A percentile compares a stretch with the other conserved stretches of the same genome.
Evolutionary conservation across 2,888 invertebrate species (phyloP).

Genomic region (Flexamia atlantica): DNA sequence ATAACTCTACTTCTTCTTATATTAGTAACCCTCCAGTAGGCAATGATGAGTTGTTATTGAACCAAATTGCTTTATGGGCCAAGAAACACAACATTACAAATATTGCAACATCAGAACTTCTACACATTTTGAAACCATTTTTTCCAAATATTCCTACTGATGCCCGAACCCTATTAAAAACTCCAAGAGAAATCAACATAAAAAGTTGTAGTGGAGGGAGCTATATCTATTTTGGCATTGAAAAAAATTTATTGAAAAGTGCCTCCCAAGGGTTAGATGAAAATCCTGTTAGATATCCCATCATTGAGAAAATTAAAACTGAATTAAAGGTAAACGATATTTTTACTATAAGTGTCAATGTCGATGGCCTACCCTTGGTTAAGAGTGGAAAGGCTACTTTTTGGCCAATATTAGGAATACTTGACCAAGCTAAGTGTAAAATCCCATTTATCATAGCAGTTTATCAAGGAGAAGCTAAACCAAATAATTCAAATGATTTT

Average conservation of each 20-base stretch:
- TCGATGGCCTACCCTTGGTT: constrained; percentile 10
- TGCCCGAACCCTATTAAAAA: constrained; percentile 17
- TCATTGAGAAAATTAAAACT: constrained; percentile 26
- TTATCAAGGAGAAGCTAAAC: constrained; percentile 22
- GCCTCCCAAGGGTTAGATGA: not conserved
- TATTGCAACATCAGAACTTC: not conserved
- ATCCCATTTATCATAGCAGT: constrained; percentile 10
- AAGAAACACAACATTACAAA: constrained; percentile 9
- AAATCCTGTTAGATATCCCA: constrained; percentile 5
- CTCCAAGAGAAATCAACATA: not conserved
- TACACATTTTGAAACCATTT: not conserved
- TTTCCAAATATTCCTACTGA: not conserved
- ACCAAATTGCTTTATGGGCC: not conserved
- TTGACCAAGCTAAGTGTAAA: constrained; percentile 17
- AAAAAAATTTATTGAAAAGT: constrained; percentile 1
- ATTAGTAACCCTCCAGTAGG: not conserved
- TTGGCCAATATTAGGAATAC: constrained; percentile 26
- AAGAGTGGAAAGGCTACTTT: constrained; percentile 10
- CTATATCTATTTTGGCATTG: constrained; percentile 13
- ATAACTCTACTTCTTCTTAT: not conserved
- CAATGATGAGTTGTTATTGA: not conserved
- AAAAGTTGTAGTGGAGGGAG: constrained; percentile 8
- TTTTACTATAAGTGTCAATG: constrained; percentile 12
- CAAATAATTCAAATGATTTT: constrained; percentile 15
- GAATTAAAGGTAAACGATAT: constrained; percentile 4